These are phyloP conservation scores for Hyles euphorbiae DNA, from an alignment of 1,140 invertebrate species.

Conservation along the genomic window DNA sequence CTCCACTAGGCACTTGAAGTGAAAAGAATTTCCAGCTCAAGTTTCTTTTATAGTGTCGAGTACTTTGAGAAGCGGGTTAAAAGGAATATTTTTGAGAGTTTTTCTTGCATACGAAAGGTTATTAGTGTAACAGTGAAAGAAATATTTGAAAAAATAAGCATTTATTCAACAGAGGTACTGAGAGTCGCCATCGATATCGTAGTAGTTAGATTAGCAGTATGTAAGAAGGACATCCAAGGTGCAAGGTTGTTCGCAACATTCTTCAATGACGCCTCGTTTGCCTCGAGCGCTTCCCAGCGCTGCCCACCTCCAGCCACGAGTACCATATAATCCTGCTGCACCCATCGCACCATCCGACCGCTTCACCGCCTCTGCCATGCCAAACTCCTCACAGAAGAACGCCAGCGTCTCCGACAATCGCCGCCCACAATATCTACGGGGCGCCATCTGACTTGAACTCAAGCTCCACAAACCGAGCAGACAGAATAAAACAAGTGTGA, in stretches of 20 bases:
- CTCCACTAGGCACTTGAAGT: too few species aligned
- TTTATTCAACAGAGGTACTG: too few species aligned
- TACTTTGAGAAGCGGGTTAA: too few species aligned
- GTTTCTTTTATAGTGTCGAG: too few species aligned
- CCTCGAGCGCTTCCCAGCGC: background rate
- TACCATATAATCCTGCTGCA: background rate
- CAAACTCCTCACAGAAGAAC: background rate
- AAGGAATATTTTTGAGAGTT: too few species aligned
- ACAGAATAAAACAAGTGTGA: background rate
- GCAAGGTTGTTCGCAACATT: slow-evolving; percentile 4
- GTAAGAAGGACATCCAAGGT: slow-evolving; percentile 1
- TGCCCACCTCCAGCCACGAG: background rate
- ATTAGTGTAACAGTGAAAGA: too few species aligned
- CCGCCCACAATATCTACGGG: slow-evolving; percentile 6
- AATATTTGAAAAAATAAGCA: too few species aligned
- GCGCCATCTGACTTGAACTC: background rate
- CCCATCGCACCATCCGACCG: background rate
- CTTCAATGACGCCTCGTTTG: slow-evolving; percentile 7
- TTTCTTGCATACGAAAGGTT: too few species aligned
- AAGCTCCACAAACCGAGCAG: background rate
- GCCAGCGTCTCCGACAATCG: slow-evolving; percentile 5
- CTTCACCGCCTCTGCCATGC: slow-evolving; percentile 1
- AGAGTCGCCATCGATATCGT: too few species aligned
- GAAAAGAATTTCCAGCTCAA: too few species aligned
- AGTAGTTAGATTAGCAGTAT: background rate